These are phyloP conservation scores for Scomber scombrus DNA, from an alignment of 2,113 vertebrate genomes.

Conservation along the genomic window DNA sequence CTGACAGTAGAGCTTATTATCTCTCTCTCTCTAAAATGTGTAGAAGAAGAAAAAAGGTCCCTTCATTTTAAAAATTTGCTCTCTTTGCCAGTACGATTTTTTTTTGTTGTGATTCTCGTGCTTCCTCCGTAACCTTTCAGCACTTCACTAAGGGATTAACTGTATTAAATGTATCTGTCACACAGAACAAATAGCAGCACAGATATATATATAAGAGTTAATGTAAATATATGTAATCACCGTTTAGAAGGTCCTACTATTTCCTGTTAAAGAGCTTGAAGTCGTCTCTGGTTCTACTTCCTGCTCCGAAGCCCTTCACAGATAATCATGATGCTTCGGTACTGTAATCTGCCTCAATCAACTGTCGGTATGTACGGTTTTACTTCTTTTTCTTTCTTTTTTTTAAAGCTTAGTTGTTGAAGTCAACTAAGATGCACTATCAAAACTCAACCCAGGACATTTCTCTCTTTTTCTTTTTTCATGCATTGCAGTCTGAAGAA, in stretches of 20 bases:
- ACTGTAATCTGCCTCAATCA: background rate
- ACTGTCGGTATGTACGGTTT: background rate
- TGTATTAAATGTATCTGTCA: background rate
- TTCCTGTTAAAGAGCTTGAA: background rate
- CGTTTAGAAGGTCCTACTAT: background rate
- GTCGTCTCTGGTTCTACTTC: no score
- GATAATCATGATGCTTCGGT: background rate
- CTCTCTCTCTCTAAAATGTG: background rate
- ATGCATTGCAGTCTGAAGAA: background rate
- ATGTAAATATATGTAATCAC: slow-evolving; percentile 48
- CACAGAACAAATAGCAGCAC: slow-evolving; percentile 17
- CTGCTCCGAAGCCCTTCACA: background rate
- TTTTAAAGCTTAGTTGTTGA: background rate
- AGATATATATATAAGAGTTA: no score
- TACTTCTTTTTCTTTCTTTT: no score
- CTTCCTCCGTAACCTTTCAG: slow-evolving; percentile 5
- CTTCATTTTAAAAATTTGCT: background rate
- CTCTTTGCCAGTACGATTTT: background rate
- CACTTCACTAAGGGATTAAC: background rate
- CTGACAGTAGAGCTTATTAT: background rate
- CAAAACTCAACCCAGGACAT: background rate
- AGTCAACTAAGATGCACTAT: background rate
- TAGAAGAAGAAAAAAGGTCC: background rate
- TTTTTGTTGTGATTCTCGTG: background rate
- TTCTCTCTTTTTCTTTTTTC: no score